Conservation (phyloP, 2,888 invertebrate species). For the Athalia cordata region DNA sequence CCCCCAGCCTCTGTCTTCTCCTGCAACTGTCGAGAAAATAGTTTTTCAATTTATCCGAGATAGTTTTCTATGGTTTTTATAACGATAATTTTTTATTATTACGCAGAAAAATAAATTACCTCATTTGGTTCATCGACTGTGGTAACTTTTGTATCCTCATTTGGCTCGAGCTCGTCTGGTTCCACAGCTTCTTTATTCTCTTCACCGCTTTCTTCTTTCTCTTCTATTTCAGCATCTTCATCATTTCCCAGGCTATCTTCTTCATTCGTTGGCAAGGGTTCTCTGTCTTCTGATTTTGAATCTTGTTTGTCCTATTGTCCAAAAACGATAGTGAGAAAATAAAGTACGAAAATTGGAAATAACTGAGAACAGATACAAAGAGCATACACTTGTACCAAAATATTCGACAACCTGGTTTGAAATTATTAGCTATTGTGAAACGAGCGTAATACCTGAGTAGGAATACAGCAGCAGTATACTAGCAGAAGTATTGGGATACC, state of each 20-base stretch:
- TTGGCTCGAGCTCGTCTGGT: slow-evolving; percentile 54
- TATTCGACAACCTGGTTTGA: too few species aligned
- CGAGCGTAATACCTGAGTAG: slow-evolving; percentile 74
- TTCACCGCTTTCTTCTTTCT: slow-evolving; percentile 71
- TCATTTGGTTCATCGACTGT: not conserved
- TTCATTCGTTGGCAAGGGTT: slow-evolving; percentile 51
- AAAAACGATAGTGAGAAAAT: too few species aligned
- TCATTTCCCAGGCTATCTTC: slow-evolving; percentile 55
- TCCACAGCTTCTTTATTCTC: slow-evolving; percentile 60
- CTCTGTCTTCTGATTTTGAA: slow-evolving; percentile 59
- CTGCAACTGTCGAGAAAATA: slow-evolving; percentile 53
- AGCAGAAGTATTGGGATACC: slow-evolving; percentile 87
- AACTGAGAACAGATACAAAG: too few species aligned
- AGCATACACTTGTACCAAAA: too few species aligned
- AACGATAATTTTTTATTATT: not conserved
- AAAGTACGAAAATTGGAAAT: not conserved
- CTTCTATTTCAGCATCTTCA: slow-evolving; percentile 64
- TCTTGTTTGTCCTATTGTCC: slow-evolving; percentile 59
- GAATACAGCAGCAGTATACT: slow-evolving; percentile 88
- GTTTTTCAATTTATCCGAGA: not conserved
- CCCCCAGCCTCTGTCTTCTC: slow-evolving; percentile 59
- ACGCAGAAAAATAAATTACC: not conserved
- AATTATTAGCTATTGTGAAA: not conserved
- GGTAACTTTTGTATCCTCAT: slow-evolving; percentile 61
- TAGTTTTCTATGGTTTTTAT: not conserved